Percentiles rank a stretch among this genome's conserved stretches.
phyloP scores from a whole-genome alignment of 2,888 invertebrate genomes.

The Gandaritis pyraliata region DNA sequence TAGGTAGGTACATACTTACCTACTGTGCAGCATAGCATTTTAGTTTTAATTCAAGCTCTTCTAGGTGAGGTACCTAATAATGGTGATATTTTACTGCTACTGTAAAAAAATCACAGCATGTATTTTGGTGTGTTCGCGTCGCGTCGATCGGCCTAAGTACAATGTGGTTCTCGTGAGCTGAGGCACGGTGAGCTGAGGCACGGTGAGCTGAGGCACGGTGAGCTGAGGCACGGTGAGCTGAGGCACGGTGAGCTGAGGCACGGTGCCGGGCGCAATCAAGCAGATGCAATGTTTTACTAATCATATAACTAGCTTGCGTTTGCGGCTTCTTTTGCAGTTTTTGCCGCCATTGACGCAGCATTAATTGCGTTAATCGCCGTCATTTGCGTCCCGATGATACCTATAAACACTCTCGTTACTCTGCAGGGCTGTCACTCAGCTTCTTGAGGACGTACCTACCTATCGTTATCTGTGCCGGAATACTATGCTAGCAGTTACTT shows the following conservation, averaged over 20 bases:
- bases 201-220: no score
- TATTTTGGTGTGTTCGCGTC: neutral
- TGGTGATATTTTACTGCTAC: no score
- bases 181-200: no score
- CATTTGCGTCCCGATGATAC: constrained; percentile 45
- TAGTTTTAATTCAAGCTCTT: no score
- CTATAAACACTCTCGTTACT: constrained; percentile 35
- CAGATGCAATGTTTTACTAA: constrained; percentile 32
- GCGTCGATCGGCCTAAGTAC: neutral
- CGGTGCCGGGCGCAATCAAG: constrained; percentile 17
- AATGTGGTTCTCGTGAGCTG: neutral
- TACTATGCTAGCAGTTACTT: no score
- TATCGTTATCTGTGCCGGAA: no score
- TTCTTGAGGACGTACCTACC: no score
- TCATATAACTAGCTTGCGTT: constrained; percentile 27
- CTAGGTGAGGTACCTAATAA: no score
- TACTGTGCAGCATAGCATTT: no score
- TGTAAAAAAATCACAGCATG: neutral
- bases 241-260: no score
- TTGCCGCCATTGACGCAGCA: constrained; percentile 41
- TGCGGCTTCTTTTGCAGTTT: constrained; percentile 42
- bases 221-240: no score
- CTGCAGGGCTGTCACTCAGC: constrained; percentile 21
- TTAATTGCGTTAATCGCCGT: constrained; percentile 44
- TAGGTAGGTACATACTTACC: no score